A percentile compares a stretch with the other conserved stretches of the same genome.
These are phyloP conservation scores for Odontocolon sp. DNA, from an alignment of 2,888 invertebrate genomes.

Conservation along the genomic window DNA sequence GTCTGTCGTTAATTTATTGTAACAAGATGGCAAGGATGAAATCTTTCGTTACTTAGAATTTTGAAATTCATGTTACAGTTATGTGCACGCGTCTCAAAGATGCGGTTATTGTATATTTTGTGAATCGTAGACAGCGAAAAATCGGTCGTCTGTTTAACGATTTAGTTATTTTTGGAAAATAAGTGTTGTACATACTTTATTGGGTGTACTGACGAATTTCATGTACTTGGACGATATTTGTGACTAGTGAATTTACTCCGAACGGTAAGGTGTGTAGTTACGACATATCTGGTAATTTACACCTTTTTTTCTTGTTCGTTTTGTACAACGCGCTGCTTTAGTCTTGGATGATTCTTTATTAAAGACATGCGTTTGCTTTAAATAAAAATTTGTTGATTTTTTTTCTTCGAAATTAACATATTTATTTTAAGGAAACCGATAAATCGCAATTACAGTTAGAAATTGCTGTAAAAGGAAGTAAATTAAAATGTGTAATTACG, in stretches of 20 bases:
- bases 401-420: constrained; percentile 16
- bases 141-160: constrained; percentile 52
- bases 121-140: constrained; percentile 16
- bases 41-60: constrained; percentile 12
- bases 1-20: constrained; percentile 57
- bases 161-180: constrained; percentile 74
- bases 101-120: constrained; percentile 20
- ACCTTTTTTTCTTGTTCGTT: not conserved
- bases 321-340: not conserved
- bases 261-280: no score
- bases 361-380: not conserved
- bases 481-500: constrained; percentile 51
- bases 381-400: not conserved
- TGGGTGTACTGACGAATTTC: no score
- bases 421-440: constrained; percentile 44
- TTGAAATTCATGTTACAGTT: not conserved
- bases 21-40: constrained; percentile 14
- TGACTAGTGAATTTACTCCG: no score
- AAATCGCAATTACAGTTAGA: not conserved
- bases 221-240: no score
- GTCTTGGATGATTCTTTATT: constrained; percentile 5
- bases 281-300: no score
- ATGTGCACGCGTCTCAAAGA: constrained; percentile 1
- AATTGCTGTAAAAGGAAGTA: constrained; percentile 43
- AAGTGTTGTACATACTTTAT: constrained; percentile 79